Conservation (phyloP, 2,888 invertebrate species). For the Zygogramma bicolorata region DNA sequence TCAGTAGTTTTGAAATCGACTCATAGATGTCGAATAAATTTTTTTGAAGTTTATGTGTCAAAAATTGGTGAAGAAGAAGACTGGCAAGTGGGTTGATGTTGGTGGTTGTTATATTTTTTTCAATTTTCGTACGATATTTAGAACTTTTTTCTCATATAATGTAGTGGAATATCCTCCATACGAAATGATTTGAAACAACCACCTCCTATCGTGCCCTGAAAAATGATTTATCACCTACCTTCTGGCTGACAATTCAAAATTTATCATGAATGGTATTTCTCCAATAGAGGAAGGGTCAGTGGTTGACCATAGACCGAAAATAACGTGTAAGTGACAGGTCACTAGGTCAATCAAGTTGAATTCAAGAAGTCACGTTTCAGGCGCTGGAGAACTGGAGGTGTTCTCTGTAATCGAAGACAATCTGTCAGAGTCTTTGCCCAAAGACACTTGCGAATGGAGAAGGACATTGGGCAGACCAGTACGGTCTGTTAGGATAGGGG, state of each 20-base stretch:
- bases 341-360: not conserved
- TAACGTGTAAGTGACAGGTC: slow-evolving; percentile 74
- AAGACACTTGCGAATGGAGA: slow-evolving; percentile 92
- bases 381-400: slow-evolving; percentile 87
- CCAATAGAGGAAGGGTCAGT: slow-evolving; percentile 69
- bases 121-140: too few species aligned
- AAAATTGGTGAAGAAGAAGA: not conserved
- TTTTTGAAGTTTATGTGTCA: not conserved
- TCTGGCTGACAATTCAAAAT: slow-evolving; percentile 55
- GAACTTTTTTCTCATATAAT: not conserved
- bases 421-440: slow-evolving; percentile 83
- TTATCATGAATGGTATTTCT: slow-evolving; percentile 74
- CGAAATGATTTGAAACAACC: not conserved
- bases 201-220: not conserved
- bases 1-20: not conserved
- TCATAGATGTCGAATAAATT: not conserved
- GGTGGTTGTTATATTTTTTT: not conserved
- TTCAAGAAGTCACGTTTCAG: slow-evolving; percentile 44
- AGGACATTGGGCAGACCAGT: slow-evolving; percentile 89
- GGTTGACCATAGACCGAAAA: slow-evolving; percentile 79
- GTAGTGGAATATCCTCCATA: not conserved
- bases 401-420: slow-evolving; percentile 86
- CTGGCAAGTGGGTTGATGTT: not conserved
- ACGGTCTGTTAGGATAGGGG: slow-evolving; percentile 86
- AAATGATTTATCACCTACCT: slow-evolving; percentile 58